Base-by-base conservation (phyloP, 2,888 invertebrate genomes). In the Ypsolopha scabrella region DNA sequence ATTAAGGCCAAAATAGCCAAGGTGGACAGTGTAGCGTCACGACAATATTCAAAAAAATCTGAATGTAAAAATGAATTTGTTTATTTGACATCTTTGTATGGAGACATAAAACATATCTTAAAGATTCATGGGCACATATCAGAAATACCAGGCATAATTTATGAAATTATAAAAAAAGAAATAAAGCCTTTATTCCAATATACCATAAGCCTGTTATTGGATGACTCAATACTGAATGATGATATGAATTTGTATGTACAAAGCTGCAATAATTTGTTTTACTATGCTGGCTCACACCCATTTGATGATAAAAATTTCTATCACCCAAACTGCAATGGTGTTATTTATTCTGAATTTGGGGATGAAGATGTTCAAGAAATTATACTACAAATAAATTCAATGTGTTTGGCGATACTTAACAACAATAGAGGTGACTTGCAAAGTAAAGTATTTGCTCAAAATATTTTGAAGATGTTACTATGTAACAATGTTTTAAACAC, bases 21-120 rank as follows among this genome's bases (percentile, higher is more conserved):
- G 24, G 24, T 24, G 2, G 24, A 24, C 24, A 24, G 4, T 24
- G 24, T 24, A 24, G 24, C 4, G 24, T 24, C 24, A 24, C 24
- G 79, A 51, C 75, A 75, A 56, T 80, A 81, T 63, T 68, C 72
- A 45, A 63, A 76, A 57, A 79, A 74, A 58, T 57, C 56, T 41
- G 68, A 70, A 48, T 72, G 67, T 54, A 57, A 77, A 0, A 58
- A 67, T 52, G 70, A 80, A 59, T 70, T 68, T 10, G 56, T 72
- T 38, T 75, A 68, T 55, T 51, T 79, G 49, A 59, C 62, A 41
- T 24, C 24, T 24, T 24, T 24, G 24, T 24, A 24, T 24, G 24
- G 24, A 24, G 24, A 24, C 24, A 24, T 24, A 24, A 24, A 24
- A 24, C 24, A 24, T 24, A 24, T 24, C 2, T 4, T 24, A 4